phyloP scores from a whole-genome alignment of 2,888 invertebrate genomes.

The Caenorhabditis sp. region DNA sequence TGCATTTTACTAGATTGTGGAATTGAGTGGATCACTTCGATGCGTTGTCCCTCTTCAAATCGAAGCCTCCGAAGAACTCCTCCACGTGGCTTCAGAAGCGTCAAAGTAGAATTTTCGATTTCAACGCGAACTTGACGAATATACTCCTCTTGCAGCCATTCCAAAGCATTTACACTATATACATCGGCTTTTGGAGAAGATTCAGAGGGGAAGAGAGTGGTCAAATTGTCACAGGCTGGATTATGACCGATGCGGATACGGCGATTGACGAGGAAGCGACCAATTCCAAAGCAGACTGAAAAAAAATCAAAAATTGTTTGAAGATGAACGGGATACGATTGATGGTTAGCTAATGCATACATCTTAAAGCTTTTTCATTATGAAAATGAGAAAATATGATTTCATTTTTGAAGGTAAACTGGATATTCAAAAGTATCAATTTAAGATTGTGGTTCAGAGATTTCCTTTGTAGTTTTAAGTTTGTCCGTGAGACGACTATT shows the following conservation, averaged over 20 bases:
- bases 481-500: too few relatives aligned
- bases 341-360: too few relatives aligned
- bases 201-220: constrained; percentile 22
- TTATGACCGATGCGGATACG: constrained; percentile 63
- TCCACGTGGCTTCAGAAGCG: constrained; percentile 76
- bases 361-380: too few relatives aligned
- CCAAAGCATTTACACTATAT: constrained; percentile 52
- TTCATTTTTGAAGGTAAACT: too few relatives aligned
- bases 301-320: constrained; percentile 1
- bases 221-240: constrained; percentile 76
- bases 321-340: neutral
- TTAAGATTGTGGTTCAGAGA: too few relatives aligned
- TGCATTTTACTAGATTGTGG: constrained; percentile 73
- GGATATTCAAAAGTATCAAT: too few relatives aligned
- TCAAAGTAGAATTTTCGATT: constrained; percentile 40
- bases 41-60: constrained; percentile 78
- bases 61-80: constrained; percentile 86
- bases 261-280: constrained; percentile 83
- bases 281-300: constrained; percentile 84
- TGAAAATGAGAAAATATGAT: too few relatives aligned
- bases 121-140: constrained; percentile 52
- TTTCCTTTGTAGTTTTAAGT: too few relatives aligned
- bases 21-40: constrained; percentile 75
- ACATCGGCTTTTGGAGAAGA: constrained; percentile 19
- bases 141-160: constrained; percentile 67